These are phyloP conservation scores for Dicrurus megarhynchus DNA, from an alignment of 2,113 vertebrate species.

Conservation along the genomic window DNA sequence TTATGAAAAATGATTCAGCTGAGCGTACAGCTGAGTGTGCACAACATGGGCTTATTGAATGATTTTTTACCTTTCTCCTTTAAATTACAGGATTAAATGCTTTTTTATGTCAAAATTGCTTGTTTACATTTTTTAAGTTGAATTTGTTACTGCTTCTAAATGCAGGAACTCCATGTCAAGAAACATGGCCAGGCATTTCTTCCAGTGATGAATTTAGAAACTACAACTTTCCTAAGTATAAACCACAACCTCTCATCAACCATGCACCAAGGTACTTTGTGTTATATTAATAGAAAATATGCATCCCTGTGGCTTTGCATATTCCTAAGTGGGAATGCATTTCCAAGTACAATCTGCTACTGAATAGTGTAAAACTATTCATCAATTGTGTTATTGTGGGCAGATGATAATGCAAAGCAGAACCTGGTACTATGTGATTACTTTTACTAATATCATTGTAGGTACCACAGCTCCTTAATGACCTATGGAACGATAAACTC, in stretches of 20 bases:
- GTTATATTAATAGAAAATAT: neutral
- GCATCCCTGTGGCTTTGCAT: neutral
- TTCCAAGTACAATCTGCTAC: neutral
- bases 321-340: neutral
- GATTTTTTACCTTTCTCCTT: neutral
- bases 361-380: neutral
- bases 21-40: neutral
- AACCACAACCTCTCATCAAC: conserved; percentile 93
- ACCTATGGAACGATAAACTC: neutral
- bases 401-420: neutral
- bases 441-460: neutral
- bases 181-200: conserved; percentile 93
- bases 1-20: neutral
- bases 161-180: conserved; percentile 92
- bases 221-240: conserved; percentile 98
- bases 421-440: neutral
- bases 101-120: neutral
- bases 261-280: conserved; percentile 90
- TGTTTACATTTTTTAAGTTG: neutral
- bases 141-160: conserved; percentile 26
- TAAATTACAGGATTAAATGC: neutral
- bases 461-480: neutral
- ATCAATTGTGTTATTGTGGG: neutral
- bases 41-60: neutral
- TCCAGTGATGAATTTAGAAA: conserved; percentile 97